Percentiles rank a stretch among this genome's conserved stretches.
These are phyloP conservation scores for Ctenosaura bakeri DNA, from an alignment of 2,797 vertebrate genomes.

Conservation along the genomic window DNA sequence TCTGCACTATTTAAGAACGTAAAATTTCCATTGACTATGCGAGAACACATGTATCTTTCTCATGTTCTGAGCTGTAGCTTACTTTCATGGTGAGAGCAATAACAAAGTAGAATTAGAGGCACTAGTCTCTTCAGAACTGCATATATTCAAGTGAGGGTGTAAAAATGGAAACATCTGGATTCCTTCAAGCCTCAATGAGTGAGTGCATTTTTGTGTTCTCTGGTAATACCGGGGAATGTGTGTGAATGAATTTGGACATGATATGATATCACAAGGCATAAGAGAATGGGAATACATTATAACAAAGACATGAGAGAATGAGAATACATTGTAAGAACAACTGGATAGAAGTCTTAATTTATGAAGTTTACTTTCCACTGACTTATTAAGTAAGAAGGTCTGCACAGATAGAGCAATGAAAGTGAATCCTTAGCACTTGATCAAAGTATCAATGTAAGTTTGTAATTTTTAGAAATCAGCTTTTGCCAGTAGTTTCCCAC, in stretches of 20 bases:
- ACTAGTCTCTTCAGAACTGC: slow-evolving; percentile 25
- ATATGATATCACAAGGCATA: slow-evolving; percentile 36
- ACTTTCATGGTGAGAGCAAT: background rate
- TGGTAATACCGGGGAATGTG: slow-evolving; percentile 44
- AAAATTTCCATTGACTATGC: background rate
- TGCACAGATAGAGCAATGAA: slow-evolving; percentile 18
- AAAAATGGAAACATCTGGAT: slow-evolving; percentile 62
- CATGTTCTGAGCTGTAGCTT: background rate
- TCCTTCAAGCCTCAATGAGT: slow-evolving; percentile 56
- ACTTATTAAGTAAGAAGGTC: slow-evolving; percentile 5
- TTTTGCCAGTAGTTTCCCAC: slow-evolving; percentile 34
- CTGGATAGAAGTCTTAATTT: slow-evolving; percentile 32
- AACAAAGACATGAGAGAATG: slow-evolving; percentile 21
- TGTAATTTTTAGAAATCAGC: slow-evolving; percentile 5
- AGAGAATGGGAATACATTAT: slow-evolving; percentile 25
- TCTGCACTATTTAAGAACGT: background rate
- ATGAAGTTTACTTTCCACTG: slow-evolving; percentile 32
- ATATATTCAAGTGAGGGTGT: background rate
- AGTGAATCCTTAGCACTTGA: background rate
- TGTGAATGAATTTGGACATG: slow-evolving; percentile 49
- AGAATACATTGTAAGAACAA: slow-evolving; percentile 9
- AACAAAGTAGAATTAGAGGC: background rate
- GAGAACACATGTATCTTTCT: background rate
- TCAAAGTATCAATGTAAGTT: background rate
- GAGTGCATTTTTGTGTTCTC: slow-evolving; percentile 42